Percentiles rank a stretch among this genome's conserved stretches.
Conservation (phyloP, 2,113 vertebrate species). For the Aramus guarauna region DNA sequence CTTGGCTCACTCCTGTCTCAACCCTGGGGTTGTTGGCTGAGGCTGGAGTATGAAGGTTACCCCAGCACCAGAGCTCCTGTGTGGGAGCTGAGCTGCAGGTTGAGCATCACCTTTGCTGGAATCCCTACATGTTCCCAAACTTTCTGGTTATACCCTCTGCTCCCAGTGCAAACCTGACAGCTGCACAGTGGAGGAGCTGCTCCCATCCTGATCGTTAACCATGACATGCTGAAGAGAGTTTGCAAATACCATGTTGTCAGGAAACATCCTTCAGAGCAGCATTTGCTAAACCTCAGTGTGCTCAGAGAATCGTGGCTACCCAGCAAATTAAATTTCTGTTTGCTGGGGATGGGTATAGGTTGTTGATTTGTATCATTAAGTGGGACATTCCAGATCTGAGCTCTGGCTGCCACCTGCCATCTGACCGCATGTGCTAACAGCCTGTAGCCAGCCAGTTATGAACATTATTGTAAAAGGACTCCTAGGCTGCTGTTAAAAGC, state of each 20-base stretch:
- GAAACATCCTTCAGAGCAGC: neutral
- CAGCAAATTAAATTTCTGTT: neutral
- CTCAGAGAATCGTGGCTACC: neutral
- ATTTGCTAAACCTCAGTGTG: neutral
- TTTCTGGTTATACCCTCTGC: neutral
- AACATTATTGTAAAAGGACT: rapidly evolving
- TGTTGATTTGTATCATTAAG: neutral
- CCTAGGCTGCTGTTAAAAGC: neutral
- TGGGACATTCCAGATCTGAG: neutral
- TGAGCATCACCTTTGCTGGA: neutral
- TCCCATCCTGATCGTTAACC: neutral
- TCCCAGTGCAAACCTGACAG: neutral
- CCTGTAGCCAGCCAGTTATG: neutral
- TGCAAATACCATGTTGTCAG: neutral
- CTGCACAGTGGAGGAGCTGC: neutral
- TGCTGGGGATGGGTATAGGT: neutral
- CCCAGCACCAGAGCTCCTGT: neutral
- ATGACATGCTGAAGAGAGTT: neutral
- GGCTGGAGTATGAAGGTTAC: neutral
- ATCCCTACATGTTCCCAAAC: neutral
- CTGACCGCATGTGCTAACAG: rapidly evolving
- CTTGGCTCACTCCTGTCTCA: neutral
- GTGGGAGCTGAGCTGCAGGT: neutral
- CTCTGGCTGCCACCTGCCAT: neutral
- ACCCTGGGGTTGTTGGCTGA: neutral